Evolutionary conservation across 2,113 vertebrate species (phyloP), one percentile per base, ranked within the genome.

Genomic region (Xiphophorus hellerii): DNA sequence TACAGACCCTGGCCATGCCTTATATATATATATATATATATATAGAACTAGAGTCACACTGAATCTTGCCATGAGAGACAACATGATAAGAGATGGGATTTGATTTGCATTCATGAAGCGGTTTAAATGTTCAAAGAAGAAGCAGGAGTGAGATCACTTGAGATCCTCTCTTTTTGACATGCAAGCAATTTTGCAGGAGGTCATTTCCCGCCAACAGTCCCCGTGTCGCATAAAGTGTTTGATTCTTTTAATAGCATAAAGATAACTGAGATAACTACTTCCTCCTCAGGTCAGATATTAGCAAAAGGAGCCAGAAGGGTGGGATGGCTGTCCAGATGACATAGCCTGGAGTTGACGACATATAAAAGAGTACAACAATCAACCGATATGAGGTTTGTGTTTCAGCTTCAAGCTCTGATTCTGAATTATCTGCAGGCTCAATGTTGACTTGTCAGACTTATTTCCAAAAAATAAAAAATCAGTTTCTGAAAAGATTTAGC

Each of bases 31-130:
- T 89, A 90, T 87, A 51, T 87, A 44, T 44, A 4, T 39, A 12
- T 9, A 12, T 37, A 37, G 87, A 84, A 80, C 12, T 12, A 39
- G 12, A 87, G 89, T 86, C 86, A 85, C 37, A 37, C 70, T 60
- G 73, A 76, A 84, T 88, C 80, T 87, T 58, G 66, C 82, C 87
- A 80, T 85, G 85, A 83, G 87, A 87, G 77, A 89, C 88, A 83
- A 87, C 83, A 76, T 25, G 90, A 89, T 91, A 91, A 93, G 87
- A 84, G 83, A 84, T 74, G 10, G 71, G 73, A 72, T 86, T 85
- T 87, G 78, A 91, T 91, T 87, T 89, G 82, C 84, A 90, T 92
- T 91, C 82, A 85, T 81, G 80, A 71, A 78, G 84, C 85, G 74
- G 77, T 90, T 80, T 76, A 30, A 74, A 71, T 87, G 88, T 92